These are phyloP conservation scores for Calameuta filiformis DNA, from an alignment of 2,888 invertebrate genomes.

Conservation along the genomic window DNA sequence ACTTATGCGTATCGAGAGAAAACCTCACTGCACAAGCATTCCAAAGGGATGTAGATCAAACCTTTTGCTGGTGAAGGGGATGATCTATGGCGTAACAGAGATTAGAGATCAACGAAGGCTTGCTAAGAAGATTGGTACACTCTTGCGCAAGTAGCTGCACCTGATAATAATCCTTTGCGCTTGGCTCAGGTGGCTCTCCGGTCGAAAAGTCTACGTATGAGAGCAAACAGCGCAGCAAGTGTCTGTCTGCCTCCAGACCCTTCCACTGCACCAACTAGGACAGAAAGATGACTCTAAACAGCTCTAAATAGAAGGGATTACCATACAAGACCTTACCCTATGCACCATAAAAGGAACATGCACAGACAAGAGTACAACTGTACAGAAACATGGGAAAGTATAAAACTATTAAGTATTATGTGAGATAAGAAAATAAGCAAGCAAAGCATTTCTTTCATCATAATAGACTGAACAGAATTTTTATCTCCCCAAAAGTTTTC, in stretches of 20 bases:
- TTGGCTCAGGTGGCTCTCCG: slow-evolving; percentile 70
- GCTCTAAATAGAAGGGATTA: slow-evolving; percentile 10
- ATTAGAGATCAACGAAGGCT: slow-evolving; percentile 87
- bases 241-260: slow-evolving; percentile 97
- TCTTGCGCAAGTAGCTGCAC: slow-evolving; percentile 83
- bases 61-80: slow-evolving; percentile 81
- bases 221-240: slow-evolving; percentile 94
- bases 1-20: neutral
- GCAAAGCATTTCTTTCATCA: neutral
- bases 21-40: neutral
- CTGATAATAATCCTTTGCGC: slow-evolving; percentile 70
- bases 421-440: neutral
- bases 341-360: neutral
- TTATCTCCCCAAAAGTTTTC: neutral
- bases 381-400: neutral
- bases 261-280: slow-evolving; percentile 87
- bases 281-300: slow-evolving; percentile 44
- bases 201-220: slow-evolving; percentile 86
- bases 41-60: slow-evolving; percentile 47
- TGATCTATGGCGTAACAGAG: slow-evolving; percentile 90
- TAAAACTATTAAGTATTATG: neutral
- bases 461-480: neutral
- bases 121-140: slow-evolving; percentile 81
- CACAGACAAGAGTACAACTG: neutral
- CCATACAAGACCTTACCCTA: neutral